Base-by-base conservation (phyloP, 2,888 invertebrate species). In the Drosophila paranaensis region DNA sequence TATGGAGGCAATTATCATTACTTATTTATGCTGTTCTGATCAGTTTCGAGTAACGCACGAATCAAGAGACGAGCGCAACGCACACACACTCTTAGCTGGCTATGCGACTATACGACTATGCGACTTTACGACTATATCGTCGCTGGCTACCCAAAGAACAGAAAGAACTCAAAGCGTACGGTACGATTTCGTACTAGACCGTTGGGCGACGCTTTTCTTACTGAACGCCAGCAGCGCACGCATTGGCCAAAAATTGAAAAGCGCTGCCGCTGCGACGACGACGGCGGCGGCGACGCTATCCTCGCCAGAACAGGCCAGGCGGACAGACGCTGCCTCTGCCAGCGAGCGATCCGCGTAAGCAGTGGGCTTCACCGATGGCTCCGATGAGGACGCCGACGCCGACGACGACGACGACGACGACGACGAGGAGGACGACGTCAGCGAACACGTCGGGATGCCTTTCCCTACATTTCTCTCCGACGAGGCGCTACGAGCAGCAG, bases 161-260 rank as follows among this genome's bases (percentile, higher is more conserved):
- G 81, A 77, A 90, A 90, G 90, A 91, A 91, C 87, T 81, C 79
- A 92, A 91, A 91, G 90, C 90, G 91, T 91, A 91, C 93, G 83
- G 86, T 86, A 83, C 88, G 83, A 71, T 69, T 80, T 86, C 88
- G 93, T 93, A 91, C 93, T 92, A 93, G 91, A 93, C 93, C 93
- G 93, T 92, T 92, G 92, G 92, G 93, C 93, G 93, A 93, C 93
- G 93, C 92, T 92, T 92, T 93, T 93, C 92, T 93, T 92, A 93
- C 93, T 93, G 92, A 93, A 93, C 85, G 85, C 53, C 89, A 79
- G 88, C 82, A 84, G 77, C 72, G 77, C 82, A 90, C 84, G 87
- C 90, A 88, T 89, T 90, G 87, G 88, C 84, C 82, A 81, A 84
- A 50, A 76, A 77, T 81, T 78, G 79, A 77, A 72, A 74, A 68